Evolutionary conservation across 1,140 invertebrate genomes (phyloP).

Genomic region (Reticulitermes speratus): DNA sequence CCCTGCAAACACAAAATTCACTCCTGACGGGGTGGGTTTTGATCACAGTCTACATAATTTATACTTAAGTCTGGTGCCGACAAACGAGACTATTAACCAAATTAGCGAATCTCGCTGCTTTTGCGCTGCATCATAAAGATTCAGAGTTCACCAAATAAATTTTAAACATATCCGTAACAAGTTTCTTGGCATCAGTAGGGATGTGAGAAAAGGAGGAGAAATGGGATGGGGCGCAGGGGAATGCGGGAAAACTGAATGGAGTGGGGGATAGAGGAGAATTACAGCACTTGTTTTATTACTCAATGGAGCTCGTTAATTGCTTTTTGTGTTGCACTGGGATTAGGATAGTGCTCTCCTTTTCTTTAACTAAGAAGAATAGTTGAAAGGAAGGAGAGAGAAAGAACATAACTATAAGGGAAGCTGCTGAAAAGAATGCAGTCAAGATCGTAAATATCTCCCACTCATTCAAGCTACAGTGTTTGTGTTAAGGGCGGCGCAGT

Average conservation of each 20-base stretch:
- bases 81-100: constrained; percentile 15
- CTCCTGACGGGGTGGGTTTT: not conserved
- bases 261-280: not conserved
- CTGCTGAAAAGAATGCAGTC: constrained; percentile 8
- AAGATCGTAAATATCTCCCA: constrained; percentile 20
- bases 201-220: not conserved
- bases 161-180: constrained; percentile 17
- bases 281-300: constrained; percentile 26
- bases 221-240: not conserved
- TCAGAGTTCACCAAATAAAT: not conserved
- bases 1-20: not conserved
- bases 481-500: not conserved
- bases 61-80: constrained; percentile 6
- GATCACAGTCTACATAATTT: not conserved
- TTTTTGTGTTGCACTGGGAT: constrained; percentile 27
- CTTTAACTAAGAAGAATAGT: not conserved
- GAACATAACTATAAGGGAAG: not conserved
- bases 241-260: not conserved
- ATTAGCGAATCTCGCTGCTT: constrained; percentile 20
- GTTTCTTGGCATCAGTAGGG: not conserved
- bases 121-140: not conserved
- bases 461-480: not conserved
- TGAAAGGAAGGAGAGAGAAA: not conserved
- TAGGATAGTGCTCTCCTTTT: not conserved
- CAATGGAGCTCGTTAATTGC: constrained; percentile 22